Evolutionary conservation across 2,888 invertebrate genomes (phyloP).

Genomic region (Diloba caeruleocephala): DNA sequence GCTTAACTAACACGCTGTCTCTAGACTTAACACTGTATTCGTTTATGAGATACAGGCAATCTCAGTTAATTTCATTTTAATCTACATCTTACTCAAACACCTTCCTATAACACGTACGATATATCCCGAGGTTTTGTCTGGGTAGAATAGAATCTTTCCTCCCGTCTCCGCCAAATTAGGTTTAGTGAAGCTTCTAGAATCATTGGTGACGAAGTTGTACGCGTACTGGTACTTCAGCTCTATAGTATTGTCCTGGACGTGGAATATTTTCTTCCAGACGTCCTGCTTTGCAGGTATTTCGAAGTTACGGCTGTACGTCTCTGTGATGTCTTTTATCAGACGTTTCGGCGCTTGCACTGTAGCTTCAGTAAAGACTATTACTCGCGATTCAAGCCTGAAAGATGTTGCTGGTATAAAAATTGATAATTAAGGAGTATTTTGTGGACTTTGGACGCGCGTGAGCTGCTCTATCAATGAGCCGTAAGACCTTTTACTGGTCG

Average conservation of each 20-base stretch:
- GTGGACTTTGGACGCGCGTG: no score
- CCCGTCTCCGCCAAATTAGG: constrained; percentile 92
- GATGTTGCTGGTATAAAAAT: background rate
- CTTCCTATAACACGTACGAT: constrained; percentile 85
- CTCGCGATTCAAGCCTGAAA: constrained; percentile 74
- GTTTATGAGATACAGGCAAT: no score
- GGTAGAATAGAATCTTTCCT: constrained; percentile 90
- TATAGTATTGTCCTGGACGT: constrained; percentile 89
- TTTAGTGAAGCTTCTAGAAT: constrained; percentile 91
- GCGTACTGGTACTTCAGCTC: constrained; percentile 91
- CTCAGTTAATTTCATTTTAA: no score
- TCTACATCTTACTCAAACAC: no score
- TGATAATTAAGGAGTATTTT: background rate
- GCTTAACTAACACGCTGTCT: no score
- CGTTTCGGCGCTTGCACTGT: constrained; percentile 75
- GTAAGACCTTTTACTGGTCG: no score
- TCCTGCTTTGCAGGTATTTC: constrained; percentile 89
- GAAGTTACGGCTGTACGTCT: constrained; percentile 90
- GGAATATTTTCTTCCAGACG: constrained; percentile 91
- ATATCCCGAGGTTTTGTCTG: constrained; percentile 91
- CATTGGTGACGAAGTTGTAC: constrained; percentile 89
- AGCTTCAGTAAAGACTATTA: constrained; percentile 73
- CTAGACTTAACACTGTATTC: no score
- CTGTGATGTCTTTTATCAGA: constrained; percentile 83
- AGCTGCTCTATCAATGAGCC: no score